Base-by-base conservation (phyloP, 2,797 vertebrate species). In the Chloroceryle inda region DNA sequence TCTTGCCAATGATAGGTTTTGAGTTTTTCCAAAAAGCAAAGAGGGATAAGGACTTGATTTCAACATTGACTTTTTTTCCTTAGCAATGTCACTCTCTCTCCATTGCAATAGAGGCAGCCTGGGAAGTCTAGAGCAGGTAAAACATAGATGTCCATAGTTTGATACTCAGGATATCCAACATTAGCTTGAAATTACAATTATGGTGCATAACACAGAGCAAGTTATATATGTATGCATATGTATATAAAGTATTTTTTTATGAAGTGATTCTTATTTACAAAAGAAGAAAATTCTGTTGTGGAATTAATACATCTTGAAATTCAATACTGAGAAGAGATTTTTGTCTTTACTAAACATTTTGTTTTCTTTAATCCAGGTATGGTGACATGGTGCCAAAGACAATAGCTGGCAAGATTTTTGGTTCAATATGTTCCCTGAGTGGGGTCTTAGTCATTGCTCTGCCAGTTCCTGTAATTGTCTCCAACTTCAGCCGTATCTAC, bases 371-470 rank as follows among this genome's bases (percentile, higher is more conserved):
- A 97, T 94, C 27, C 96, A 99, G 99, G 80, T 99, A 99, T 62
- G 99, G 99, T 15, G 99, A 99, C 98, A 99, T 99, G 99, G 99
- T 99, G n/a, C 99, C 99, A 12, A 99, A 99, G 98, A 99, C 99
- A 82, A 99, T 99, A 92, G 99, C 99, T 96, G 99, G 99, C 86
- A 99, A 99, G 98, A 98, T 99, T 77, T 98, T 99, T 80, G 99
- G 99, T 62, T 99, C 99, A 20, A 98, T 99, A 94, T 99, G 99
- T 59, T 99, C 99, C 0, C 97, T 99, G 94, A 99, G 99, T 40
- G 99, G 99, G 4, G 99, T 99, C 63, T 96, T 99, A 96, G 99
- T 99, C 97, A 99, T 99, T 73, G 99, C 99, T 29, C 98, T 99
- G 64, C 99, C 99, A 1, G 99, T 99, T 67, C 99, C 99, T 4